These are phyloP conservation scores for Sebastes ruberrimus DNA, from an alignment of 2,797 vertebrate species.

Conservation along the genomic window DNA sequence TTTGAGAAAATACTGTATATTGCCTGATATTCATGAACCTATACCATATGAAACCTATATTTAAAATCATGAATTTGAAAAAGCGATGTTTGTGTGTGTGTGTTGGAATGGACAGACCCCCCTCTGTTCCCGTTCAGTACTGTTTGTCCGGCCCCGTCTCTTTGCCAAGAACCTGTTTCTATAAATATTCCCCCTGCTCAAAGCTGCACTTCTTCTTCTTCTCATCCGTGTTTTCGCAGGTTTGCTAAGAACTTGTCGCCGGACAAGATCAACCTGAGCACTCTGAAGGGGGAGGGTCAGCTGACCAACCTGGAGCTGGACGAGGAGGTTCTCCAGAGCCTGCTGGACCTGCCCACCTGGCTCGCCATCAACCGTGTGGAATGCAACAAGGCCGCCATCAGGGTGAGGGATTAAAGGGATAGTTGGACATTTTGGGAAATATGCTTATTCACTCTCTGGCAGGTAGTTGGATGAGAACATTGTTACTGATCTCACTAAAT, in stretches of 20 bases:
- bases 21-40: background rate
- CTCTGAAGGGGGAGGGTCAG: slow-evolving; percentile 95
- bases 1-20: background rate
- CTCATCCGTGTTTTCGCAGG: slow-evolving; percentile 64
- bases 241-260: slow-evolving; percentile 99
- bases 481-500: background rate
- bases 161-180: slow-evolving; percentile 77
- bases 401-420: slow-evolving; percentile 82
- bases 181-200: slow-evolving; percentile 29
- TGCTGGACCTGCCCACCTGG: slow-evolving; percentile 98
- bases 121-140: background rate
- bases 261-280: slow-evolving; percentile 99
- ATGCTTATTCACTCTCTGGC: background rate
- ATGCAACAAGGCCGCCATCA: slow-evolving; percentile 97
- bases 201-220: slow-evolving; percentile 5
- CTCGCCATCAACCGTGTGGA: slow-evolving; percentile 96
- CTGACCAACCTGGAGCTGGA: slow-evolving; percentile 97
- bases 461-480: background rate
- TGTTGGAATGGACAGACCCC: background rate
- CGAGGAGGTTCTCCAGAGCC: slow-evolving; percentile 98
- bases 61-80: background rate
- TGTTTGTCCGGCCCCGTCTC: slow-evolving; percentile 35
- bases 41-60: too few species aligned
- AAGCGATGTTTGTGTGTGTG: background rate
- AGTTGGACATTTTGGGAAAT: background rate